These are phyloP conservation scores for Platalea minor DNA, from an alignment of 2,797 vertebrate genomes.

Conservation along the genomic window DNA sequence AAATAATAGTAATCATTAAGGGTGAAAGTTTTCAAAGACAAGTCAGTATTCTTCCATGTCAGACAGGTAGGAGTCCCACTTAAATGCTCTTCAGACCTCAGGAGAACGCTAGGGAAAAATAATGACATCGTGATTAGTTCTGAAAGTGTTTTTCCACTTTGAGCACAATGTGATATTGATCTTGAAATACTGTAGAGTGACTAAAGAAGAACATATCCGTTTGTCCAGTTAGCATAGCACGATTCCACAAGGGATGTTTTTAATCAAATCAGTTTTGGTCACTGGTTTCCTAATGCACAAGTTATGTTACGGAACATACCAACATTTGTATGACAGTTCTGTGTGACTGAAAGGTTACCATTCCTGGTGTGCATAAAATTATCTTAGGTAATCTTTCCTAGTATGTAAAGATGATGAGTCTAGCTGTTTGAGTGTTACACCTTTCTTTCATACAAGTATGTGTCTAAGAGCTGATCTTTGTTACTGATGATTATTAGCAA, in stretches of 20 bases:
- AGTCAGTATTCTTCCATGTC: neutral
- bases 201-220: neutral
- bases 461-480: neutral
- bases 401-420: neutral
- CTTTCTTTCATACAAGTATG: neutral
- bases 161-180: neutral
- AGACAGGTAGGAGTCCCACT: neutral
- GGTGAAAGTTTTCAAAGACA: neutral
- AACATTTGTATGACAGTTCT: neutral
- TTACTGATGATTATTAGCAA: constrained; percentile 50
- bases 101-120: neutral
- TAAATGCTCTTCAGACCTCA: neutral
- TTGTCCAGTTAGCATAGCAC: neutral
- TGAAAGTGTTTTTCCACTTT: neutral
- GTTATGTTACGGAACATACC: neutral
- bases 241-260: neutral
- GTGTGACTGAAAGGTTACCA: neutral
- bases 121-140: neutral
- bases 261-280: neutral
- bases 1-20: neutral
- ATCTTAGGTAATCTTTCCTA: neutral
- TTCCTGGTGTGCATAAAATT: neutral
- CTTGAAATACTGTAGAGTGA: neutral
- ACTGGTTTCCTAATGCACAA: neutral
- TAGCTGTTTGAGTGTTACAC: constrained; percentile 9